These are phyloP conservation scores for Luscinia luscinia DNA, from an alignment of 2,797 vertebrate genomes.

Conservation along the genomic window DNA sequence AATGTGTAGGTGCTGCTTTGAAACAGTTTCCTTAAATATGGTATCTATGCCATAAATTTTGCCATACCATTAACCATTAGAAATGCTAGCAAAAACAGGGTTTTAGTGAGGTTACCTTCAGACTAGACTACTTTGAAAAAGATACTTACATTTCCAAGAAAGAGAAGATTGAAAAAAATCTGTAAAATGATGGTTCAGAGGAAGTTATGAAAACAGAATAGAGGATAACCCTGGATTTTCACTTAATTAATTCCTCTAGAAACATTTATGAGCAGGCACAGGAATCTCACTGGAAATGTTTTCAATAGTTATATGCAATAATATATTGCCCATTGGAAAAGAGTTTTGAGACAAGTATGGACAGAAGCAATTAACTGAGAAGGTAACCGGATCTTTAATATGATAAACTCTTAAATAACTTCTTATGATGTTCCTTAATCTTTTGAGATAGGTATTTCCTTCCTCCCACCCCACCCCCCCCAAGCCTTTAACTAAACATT, in stretches of 20 bases:
- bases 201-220: neutral
- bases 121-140: neutral
- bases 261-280: neutral
- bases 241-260: neutral
- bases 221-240: neutral
- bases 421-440: neutral
- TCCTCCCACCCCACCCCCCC: neutral
- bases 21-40: neutral
- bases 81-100: neutral
- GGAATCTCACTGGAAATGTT: neutral
- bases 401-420: neutral
- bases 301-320: neutral
- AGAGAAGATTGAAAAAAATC: neutral
- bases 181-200: neutral
- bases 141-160: neutral
- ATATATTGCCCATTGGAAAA: neutral
- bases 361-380: neutral
- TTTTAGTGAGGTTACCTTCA: neutral
- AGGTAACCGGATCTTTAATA: neutral
- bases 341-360: neutral
- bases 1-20: neutral
- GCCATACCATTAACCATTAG: neutral
- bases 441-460: neutral
- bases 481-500: neutral
- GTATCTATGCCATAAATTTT: neutral